A percentile compares a stretch with the other conserved stretches of the same genome.
phyloP scores from a whole-genome alignment of 2,888 invertebrate genomes.

The Nebria salina region DNA sequence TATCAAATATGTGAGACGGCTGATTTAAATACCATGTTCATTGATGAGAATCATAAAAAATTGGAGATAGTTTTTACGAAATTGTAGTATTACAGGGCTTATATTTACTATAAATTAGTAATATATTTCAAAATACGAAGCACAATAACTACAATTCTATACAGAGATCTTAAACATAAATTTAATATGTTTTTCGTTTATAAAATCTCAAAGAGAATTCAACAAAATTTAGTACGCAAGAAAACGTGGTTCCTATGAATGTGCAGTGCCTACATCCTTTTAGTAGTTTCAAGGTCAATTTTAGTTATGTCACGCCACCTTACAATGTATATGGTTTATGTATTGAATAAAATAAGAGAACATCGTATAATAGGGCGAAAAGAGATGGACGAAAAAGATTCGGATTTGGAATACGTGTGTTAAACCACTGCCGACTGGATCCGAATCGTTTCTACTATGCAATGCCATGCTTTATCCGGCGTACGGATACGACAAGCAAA shows the following conservation, averaged over 20 bases:
- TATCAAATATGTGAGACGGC: too few relatives aligned
- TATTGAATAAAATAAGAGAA: slow-evolving; percentile 13
- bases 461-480: slow-evolving; percentile 44
- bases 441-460: slow-evolving; percentile 52
- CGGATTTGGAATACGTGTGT: slow-evolving; percentile 47
- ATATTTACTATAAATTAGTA: too few relatives aligned
- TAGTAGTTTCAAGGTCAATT: neutral
- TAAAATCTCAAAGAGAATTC: too few relatives aligned
- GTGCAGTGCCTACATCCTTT: neutral
- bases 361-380: neutral
- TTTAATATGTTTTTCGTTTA: too few relatives aligned
- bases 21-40: too few relatives aligned
- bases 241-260: neutral
- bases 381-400: neutral
- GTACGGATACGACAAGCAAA: slow-evolving; percentile 57
- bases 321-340: neutral
- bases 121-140: too few relatives aligned
- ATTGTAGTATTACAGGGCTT: too few relatives aligned
- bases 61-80: too few relatives aligned
- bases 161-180: too few relatives aligned
- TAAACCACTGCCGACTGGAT: slow-evolving; percentile 48
- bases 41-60: too few relatives aligned
- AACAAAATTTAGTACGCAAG: neutral
- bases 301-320: neutral
- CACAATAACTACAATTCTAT: too few relatives aligned